Conservation (phyloP, 2,797 vertebrate genomes). For the Enteromius viviparus region DNA sequence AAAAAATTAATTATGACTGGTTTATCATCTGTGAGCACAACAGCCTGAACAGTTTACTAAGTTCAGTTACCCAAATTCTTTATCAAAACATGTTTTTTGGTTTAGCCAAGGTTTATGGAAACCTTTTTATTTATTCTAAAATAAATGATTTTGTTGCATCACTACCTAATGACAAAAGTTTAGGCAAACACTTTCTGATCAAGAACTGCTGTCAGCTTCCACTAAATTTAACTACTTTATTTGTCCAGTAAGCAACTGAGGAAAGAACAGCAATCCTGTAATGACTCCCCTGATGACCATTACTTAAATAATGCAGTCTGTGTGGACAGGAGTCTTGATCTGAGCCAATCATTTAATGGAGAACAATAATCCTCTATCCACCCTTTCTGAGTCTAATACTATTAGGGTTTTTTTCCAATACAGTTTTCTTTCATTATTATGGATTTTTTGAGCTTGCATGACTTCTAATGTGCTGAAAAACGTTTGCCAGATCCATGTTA, state of each 20-base stretch:
- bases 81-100: neutral
- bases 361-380: constrained; percentile 59
- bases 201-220: neutral
- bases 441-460: neutral
- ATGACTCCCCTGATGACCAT: constrained; percentile 60
- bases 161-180: neutral
- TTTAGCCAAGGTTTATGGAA: neutral
- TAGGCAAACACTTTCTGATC: neutral
- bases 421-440: neutral
- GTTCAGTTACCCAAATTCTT: neutral
- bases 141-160: neutral
- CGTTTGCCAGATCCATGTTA: neutral
- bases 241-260: constrained; percentile 27
- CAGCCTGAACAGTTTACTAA: neutral
- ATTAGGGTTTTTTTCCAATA: neutral
- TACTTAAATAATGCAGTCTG: constrained; percentile 63
- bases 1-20: neutral
- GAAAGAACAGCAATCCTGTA: constrained; percentile 59
- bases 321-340: constrained; percentile 59
- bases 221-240: constrained; percentile 20
- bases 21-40: neutral
- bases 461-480: neutral
- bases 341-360: constrained; percentile 70
- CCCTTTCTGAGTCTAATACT: constrained; percentile 14
- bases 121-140: neutral